These are phyloP conservation scores for Listrodromus nycthemerus DNA, from an alignment of 2,888 invertebrate species.

Conservation along the genomic window DNA sequence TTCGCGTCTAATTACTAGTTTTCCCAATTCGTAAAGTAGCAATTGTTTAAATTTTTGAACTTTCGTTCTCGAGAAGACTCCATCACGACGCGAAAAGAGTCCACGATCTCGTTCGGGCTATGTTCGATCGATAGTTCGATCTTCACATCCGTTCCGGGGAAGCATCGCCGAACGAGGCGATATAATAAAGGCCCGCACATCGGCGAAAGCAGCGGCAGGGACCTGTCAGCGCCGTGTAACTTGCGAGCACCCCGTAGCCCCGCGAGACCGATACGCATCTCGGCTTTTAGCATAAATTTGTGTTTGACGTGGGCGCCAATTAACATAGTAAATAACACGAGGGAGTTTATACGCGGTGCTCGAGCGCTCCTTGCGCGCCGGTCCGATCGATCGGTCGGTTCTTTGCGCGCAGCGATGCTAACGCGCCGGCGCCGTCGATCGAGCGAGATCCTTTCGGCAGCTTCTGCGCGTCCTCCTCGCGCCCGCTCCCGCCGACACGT, in stretches of 20 bases:
- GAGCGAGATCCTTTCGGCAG: slow-evolving; percentile 27
- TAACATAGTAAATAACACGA: slow-evolving; percentile 81
- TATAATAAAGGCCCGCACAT: slow-evolving; percentile 9
- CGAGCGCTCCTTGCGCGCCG: slow-evolving; percentile 44
- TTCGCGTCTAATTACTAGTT: no score
- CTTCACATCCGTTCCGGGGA: slow-evolving; percentile 4
- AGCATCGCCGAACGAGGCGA: slow-evolving; percentile 13
- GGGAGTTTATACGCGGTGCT: slow-evolving; percentile 46
- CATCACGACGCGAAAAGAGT: not conserved
- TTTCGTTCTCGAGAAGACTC: not conserved
- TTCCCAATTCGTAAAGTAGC: no score
- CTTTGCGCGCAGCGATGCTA: slow-evolving; percentile 8
- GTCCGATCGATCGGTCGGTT: slow-evolving; percentile 50
- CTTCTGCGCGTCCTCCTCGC: slow-evolving; percentile 24
- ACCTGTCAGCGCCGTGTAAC: slow-evolving; percentile 60
- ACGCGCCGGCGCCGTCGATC: slow-evolving; percentile 19
- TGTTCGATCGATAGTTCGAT: not conserved
- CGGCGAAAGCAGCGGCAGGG: slow-evolving; percentile 56
- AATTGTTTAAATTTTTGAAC: not conserved
- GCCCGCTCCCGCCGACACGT: slow-evolving; percentile 13
- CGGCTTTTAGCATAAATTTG: slow-evolving; percentile 82
- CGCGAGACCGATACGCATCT: slow-evolving; percentile 76
- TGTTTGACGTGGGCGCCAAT: slow-evolving; percentile 81
- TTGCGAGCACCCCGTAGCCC: slow-evolving; percentile 35
- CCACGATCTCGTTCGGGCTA: not conserved